phyloP scores from a whole-genome alignment of 1,140 invertebrate genomes.

The Meloidogyne exigua region DNA sequence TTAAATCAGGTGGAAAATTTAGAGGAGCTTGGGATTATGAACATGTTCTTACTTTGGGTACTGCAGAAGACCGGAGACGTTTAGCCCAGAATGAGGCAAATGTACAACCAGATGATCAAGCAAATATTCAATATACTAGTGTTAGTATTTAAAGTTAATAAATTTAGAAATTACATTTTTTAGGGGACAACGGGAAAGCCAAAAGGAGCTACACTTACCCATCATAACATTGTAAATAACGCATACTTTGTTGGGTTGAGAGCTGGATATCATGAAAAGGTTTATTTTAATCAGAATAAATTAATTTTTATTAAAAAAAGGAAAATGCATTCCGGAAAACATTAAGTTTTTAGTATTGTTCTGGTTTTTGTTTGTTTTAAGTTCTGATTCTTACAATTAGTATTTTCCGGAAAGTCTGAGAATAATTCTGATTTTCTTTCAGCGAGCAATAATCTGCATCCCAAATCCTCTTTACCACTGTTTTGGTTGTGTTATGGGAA shows the following conservation, averaged over 20 bases:
- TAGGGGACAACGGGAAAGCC: slow-evolving; percentile 80
- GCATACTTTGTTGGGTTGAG: slow-evolving; percentile 72
- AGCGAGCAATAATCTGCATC: slow-evolving; percentile 66
- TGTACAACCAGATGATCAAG: slow-evolving; percentile 63
- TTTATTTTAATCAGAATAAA: no score
- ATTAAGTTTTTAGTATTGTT: no score
- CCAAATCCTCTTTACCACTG: slow-evolving; percentile 90
- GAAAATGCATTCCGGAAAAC: neutral
- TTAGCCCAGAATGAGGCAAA: slow-evolving; percentile 65
- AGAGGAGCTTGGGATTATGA: slow-evolving; percentile 61
- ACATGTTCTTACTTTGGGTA: slow-evolving; percentile 58
- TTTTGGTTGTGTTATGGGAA: slow-evolving; percentile 77
- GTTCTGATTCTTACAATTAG: neutral
- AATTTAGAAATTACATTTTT: slow-evolving; percentile 40
- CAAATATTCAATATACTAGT: slow-evolving; percentile 63
- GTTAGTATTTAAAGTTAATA: slow-evolving; percentile 16
- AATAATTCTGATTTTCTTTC: slow-evolving; percentile 25
- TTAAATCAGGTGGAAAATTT: slow-evolving; percentile 8
- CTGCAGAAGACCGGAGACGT: slow-evolving; percentile 64
- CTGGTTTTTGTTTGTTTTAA: no score
- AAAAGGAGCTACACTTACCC: slow-evolving; percentile 81
- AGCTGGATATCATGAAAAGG: slow-evolving; percentile 68
- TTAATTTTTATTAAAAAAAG: neutral
- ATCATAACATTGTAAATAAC: slow-evolving; percentile 84
- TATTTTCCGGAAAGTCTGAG: neutral